Base-by-base conservation (phyloP, 2,113 vertebrate genomes). In the Fregata magnificens region DNA sequence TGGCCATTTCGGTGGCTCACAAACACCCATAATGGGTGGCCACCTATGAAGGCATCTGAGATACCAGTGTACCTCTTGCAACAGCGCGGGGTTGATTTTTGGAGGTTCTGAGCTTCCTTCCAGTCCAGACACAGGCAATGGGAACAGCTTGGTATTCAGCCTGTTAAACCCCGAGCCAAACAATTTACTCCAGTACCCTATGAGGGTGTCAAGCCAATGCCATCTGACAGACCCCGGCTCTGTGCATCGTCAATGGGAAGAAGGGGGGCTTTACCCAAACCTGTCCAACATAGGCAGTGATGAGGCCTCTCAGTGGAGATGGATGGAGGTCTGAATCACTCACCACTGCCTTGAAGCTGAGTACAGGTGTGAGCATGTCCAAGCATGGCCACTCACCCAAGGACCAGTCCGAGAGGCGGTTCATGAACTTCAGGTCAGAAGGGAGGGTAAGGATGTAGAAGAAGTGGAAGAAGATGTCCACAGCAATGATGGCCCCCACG, bases 361-460 rank as follows among this genome's bases (percentile, higher is more conserved):
- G 78, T 0, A 31, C 32, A 26, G 47, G 32, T 18, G 40, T 42
- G 85, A 76, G 55, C 0, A 0, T 24, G 25, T 32, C 84, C 70
- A 4, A 11, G 31, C 29, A 58, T 0, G 6, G 32, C 21, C 71
- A 98, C 98, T 86, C 89, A 99, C 99, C 99, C 24, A 99, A 78
- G 38, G 99, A 98, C 97, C 99, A 99, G 97, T 99, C 99, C 0
- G 99, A 99, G 95, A 99, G 98, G 50, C 98, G 98, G 88, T 82
- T 99, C 52, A 99, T 88, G 3, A 99, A 98, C 97, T 99, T 99
- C 94, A 99, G 89, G 97, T 99, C 99, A 0, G 95, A 97, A 47
- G 99, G 99, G 82, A 99, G 99, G 94, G 99, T 99, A 88, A 99
- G 98, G 97, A 99, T 99, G 98, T 99, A 99, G 98, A 99, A 98